Percentiles rank a stretch among this genome's conserved stretches.
Conservation (phyloP, 2,797 vertebrate species). For the Enteromius anoplus region DNA sequence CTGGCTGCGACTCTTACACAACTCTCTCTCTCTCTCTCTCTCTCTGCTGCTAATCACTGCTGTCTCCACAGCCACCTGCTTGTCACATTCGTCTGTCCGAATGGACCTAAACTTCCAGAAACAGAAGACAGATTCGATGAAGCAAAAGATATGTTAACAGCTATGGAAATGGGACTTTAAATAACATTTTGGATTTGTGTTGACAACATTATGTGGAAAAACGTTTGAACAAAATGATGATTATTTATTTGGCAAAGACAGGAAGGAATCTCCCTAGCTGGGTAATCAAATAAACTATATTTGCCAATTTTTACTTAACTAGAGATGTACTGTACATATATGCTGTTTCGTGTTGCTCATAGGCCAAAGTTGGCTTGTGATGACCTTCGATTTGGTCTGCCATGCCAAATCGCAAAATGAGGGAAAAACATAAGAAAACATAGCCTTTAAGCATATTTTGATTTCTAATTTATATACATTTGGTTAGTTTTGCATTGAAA, state of each 20-base stretch:
- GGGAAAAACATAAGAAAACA: not conserved
- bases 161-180: not conserved
- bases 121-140: slow-evolving; percentile 6
- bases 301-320: not conserved
- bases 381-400: not conserved
- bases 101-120: slow-evolving; percentile 33
- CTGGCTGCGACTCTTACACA: slow-evolving; percentile 14
- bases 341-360: not conserved
- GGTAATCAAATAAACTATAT: not conserved
- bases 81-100: slow-evolving; percentile 41
- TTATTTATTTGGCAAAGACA: not conserved
- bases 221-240: not conserved
- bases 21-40: not conserved
- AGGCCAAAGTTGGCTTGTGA: not conserved
- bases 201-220: not conserved
- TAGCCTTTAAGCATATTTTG: not conserved
- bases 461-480: not conserved
- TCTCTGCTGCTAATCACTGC: slow-evolving; percentile 28
- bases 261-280: not conserved
- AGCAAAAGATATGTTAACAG: slow-evolving; percentile 3
- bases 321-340: not conserved
- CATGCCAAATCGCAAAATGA: not conserved
- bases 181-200: not conserved
- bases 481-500: not conserved
- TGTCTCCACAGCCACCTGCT: slow-evolving; percentile 45